phyloP scores from a whole-genome alignment of 2,113 vertebrate genomes.

The Percopsis transmontana region DNA sequence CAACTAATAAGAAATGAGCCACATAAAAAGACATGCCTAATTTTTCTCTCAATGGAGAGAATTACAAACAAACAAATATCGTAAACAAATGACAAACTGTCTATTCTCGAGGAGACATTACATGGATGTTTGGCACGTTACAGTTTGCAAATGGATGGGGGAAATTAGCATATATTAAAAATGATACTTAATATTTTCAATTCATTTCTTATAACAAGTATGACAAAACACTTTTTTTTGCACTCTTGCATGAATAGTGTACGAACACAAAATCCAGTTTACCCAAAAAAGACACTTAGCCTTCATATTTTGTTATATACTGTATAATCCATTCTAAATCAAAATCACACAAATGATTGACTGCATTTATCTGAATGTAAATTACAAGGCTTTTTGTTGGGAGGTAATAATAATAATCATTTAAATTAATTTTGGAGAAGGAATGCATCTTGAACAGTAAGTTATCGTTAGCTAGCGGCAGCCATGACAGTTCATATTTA shows the following conservation, averaged over 20 bases:
- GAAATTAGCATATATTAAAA: slow-evolving; percentile 57
- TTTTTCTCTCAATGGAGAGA: slow-evolving; percentile 56
- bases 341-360: slow-evolving; percentile 4
- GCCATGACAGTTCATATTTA: too few species aligned
- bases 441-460: too few species aligned
- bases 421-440: too few species aligned
- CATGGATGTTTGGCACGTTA: slow-evolving; percentile 60
- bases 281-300: slow-evolving; percentile 67
- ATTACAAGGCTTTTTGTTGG: neutral
- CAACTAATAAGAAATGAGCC: slow-evolving; percentile 65
- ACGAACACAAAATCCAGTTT: slow-evolving; percentile 75
- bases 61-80: slow-evolving; percentile 62
- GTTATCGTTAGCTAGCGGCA: too few species aligned
- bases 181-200: slow-evolving; percentile 49
- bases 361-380: neutral
- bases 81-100: slow-evolving; percentile 61
- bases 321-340: slow-evolving; percentile 8
- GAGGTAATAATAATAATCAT: too few species aligned
- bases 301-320: neutral
- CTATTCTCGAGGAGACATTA: slow-evolving; percentile 50
- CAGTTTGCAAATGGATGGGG: slow-evolving; percentile 41
- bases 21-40: slow-evolving; percentile 58
- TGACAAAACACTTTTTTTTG: slow-evolving; percentile 52
- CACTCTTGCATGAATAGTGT: slow-evolving; percentile 22
- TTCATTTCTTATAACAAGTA: slow-evolving; percentile 59